phyloP scores from a whole-genome alignment of 2,113 vertebrate species.

The Piaya cayana region DNA sequence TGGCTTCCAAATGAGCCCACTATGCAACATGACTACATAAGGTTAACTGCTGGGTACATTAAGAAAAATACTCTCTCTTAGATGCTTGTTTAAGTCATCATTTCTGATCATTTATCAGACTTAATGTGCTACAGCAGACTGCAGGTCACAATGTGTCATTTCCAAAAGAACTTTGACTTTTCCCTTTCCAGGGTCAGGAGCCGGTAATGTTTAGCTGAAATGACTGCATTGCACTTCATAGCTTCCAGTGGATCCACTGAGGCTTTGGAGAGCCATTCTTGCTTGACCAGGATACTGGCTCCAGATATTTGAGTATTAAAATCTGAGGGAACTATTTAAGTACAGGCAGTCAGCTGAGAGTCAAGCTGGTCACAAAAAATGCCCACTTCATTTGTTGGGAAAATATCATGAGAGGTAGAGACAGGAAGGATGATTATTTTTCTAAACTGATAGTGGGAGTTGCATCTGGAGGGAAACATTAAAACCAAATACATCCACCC shows the following conservation, averaged over 20 bases:
- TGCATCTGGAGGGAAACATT: not conserved
- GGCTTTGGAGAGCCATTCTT: not conserved
- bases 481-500: not conserved
- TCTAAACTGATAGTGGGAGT: not conserved
- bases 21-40: slow-evolving; percentile 50
- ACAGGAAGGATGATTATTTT: slow-evolving; percentile 12
- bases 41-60: slow-evolving; percentile 71
- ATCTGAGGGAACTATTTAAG: not conserved
- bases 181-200: slow-evolving; percentile 60
- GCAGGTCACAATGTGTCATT: slow-evolving; percentile 66
- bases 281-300: not conserved
- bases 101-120: slow-evolving; percentile 72
- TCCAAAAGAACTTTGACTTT: slow-evolving; percentile 65
- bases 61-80: slow-evolving; percentile 64
- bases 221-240: not conserved
- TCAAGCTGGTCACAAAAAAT: not conserved
- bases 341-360: not conserved
- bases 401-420: not conserved
- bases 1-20: slow-evolving; percentile 63
- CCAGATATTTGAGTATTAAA: not conserved
- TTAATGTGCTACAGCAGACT: slow-evolving; percentile 72
- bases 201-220: slow-evolving; percentile 50
- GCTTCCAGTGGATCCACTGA: slow-evolving; percentile 2
- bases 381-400: not conserved
- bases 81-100: slow-evolving; percentile 74